These are phyloP conservation scores for Torymus auratus DNA, from an alignment of 2,888 invertebrate species.

Conservation along the genomic window DNA sequence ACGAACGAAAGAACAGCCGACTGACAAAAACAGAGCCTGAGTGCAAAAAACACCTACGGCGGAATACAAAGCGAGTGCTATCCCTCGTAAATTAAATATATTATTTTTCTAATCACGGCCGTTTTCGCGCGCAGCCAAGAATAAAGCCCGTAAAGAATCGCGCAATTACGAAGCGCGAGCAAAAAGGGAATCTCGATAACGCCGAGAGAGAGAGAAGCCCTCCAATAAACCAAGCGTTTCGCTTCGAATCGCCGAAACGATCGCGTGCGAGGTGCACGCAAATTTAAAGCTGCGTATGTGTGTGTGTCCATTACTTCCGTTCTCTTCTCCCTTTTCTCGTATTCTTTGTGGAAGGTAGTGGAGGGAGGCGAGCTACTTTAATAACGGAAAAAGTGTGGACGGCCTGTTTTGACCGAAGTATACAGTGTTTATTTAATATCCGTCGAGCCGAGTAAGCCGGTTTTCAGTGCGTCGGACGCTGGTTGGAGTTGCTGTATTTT, in stretches of 20 bases:
- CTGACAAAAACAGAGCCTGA: neutral
- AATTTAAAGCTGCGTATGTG: neutral
- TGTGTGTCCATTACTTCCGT: too few species aligned
- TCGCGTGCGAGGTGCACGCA: conserved; percentile 2
- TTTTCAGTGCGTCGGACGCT: too few species aligned
- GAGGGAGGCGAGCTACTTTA: too few species aligned
- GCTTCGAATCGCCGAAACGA: conserved; percentile 44
- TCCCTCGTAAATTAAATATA: conserved; percentile 18
- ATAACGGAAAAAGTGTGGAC: too few species aligned
- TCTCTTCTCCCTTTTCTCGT: too few species aligned
- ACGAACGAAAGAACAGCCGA: too few species aligned
- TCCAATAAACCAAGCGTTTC: conserved; percentile 51
- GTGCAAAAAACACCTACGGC: neutral
- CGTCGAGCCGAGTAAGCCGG: too few species aligned
- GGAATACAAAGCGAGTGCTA: neutral
- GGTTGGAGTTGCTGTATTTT: too few species aligned
- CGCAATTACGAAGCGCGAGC: conserved; percentile 26
- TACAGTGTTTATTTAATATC: too few species aligned
- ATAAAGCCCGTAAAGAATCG: conserved; percentile 29
- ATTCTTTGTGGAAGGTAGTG: too few species aligned
- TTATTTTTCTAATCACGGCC: conserved; percentile 18
- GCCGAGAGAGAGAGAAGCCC: neutral
- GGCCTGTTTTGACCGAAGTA: too few species aligned
- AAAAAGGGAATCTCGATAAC: too few species aligned
- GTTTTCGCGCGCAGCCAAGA: neutral